Evolutionary conservation across 2,797 vertebrate species (phyloP).

Genomic region (Gallirallus australis): DNA sequence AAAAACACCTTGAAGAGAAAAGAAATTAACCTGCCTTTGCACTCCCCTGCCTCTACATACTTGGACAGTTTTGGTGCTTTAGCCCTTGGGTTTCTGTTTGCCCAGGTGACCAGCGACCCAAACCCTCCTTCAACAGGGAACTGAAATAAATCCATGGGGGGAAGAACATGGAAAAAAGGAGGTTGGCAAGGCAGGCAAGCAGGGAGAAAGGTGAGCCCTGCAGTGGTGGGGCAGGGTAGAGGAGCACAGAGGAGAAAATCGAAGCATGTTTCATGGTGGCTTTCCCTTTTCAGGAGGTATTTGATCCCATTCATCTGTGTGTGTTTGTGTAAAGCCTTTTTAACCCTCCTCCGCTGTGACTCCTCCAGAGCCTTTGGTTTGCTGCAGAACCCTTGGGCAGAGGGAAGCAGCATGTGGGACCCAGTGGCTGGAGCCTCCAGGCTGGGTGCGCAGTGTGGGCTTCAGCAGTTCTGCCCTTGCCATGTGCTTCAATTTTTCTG

Average conservation of each 20-base stretch:
- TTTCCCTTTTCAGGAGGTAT: neutral
- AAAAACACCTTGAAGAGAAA: neutral
- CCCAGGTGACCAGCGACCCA: rapidly evolving
- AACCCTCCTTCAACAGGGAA: neutral
- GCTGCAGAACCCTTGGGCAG: neutral
- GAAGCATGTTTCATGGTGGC: too few species aligned
- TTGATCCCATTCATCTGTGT: neutral
- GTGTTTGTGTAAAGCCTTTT: neutral
- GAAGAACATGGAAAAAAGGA: neutral
- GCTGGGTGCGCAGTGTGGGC: neutral
- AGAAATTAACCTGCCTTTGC: neutral
- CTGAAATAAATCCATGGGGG: neutral
- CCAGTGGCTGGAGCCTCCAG: rapidly evolving
- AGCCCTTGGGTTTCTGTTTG: neutral
- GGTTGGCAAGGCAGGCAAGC: neutral
- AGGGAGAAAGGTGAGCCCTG: neutral
- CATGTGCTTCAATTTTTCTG: rapidly evolving
- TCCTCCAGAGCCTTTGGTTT: neutral
- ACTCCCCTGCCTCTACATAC: neutral
- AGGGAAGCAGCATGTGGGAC: rapidly evolving
- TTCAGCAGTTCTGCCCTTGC: neutral
- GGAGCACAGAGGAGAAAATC: neutral
- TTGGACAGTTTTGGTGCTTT: neutral
- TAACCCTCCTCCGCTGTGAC: neutral
- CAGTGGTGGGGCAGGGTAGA: neutral